A percentile compares a stretch with the other conserved stretches of the same genome.
Evolutionary conservation across 2,113 vertebrate genomes (phyloP).

Genomic region (Coregonus clupeaformis): DNA sequence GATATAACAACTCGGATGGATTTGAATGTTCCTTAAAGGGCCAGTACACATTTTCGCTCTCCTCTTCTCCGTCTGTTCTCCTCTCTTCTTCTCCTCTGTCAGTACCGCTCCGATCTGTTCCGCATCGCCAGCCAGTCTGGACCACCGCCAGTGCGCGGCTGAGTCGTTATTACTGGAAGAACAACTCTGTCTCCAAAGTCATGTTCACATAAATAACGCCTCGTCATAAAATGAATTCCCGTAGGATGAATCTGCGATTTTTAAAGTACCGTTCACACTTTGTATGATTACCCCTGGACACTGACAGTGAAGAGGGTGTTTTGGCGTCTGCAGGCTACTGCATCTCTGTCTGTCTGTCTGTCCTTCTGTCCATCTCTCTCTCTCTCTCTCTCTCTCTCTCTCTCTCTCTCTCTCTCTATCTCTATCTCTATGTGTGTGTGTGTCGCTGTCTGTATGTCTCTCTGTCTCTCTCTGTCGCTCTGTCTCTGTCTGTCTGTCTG

Average conservation of each 20-base stretch:
- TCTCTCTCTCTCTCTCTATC: too few relatives aligned
- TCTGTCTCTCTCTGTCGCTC: too few relatives aligned
- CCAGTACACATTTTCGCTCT: slow-evolving; percentile 38
- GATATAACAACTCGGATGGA: slow-evolving; percentile 28
- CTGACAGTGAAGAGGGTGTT: not conserved
- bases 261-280: not conserved
- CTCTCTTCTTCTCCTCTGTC: slow-evolving; percentile 10
- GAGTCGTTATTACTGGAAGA: slow-evolving; percentile 57
- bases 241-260: not conserved
- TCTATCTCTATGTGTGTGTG: too few relatives aligned
- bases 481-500: too few relatives aligned
- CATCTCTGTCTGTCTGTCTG: too few relatives aligned
- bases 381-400: too few relatives aligned
- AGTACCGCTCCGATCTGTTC: not conserved
- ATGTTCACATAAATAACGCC: not conserved
- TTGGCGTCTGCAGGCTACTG: not conserved
- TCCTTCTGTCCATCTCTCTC: too few relatives aligned
- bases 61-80: slow-evolving; percentile 53
- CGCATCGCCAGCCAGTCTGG: not conserved
- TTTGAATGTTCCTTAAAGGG: slow-evolving; percentile 53
- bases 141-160: slow-evolving; percentile 17
- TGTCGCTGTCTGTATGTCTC: too few relatives aligned
- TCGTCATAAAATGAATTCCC: not conserved
- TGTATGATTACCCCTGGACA: not conserved
- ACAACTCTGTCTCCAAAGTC: not conserved